phyloP scores from a whole-genome alignment of 2,113 vertebrate genomes.

The Catharus minimus region DNA sequence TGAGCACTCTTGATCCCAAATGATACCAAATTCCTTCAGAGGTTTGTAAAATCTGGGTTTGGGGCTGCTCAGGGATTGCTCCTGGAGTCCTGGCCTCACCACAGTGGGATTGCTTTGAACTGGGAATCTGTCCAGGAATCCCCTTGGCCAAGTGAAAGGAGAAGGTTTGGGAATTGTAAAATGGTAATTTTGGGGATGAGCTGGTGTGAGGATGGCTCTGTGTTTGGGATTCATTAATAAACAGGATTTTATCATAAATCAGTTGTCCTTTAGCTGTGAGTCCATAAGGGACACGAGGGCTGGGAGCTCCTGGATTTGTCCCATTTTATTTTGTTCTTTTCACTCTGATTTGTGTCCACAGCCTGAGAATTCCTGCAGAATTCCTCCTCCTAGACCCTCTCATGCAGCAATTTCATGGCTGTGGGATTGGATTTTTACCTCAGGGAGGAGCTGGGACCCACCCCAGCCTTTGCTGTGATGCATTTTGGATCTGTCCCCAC shows the following conservation, averaged over 20 bases:
- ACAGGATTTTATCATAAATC: not conserved
- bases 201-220: constrained; percentile 7
- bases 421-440: not conserved
- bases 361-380: not conserved
- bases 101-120: not conserved
- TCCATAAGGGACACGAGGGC: accelerated
- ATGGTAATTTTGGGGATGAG: constrained; percentile 17
- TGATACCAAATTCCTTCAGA: not conserved
- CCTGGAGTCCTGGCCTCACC: not conserved
- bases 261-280: not conserved
- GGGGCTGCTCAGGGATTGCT: not conserved
- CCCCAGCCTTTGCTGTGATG: accelerated
- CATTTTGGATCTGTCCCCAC: not conserved
- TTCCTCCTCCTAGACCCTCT: no score
- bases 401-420: not conserved
- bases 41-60: accelerated
- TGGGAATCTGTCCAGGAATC: constrained; percentile 17
- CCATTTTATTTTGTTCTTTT: accelerated
- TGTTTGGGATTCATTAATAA: not conserved
- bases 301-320: not conserved
- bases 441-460: not conserved
- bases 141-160: not conserved
- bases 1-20: not conserved
- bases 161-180: constrained; percentile 37
- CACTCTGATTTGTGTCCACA: not conserved